These are phyloP conservation scores for Cranoglanis bouderius DNA, from an alignment of 2,113 vertebrate genomes.

Conservation along the genomic window DNA sequence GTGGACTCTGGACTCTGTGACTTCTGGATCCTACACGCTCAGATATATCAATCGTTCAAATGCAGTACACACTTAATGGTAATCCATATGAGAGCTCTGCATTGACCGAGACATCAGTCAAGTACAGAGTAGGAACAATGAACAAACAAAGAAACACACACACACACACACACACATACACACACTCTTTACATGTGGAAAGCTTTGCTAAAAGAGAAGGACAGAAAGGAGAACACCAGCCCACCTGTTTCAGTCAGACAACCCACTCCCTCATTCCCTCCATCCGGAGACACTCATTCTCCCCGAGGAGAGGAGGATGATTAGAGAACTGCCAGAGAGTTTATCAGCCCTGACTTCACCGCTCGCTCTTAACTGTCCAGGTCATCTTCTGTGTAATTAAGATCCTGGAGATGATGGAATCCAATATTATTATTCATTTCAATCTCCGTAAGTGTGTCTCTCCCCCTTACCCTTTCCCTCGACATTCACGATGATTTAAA, in stretches of 20 bases:
- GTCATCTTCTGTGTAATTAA: slow-evolving; percentile 68
- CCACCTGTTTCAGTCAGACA: slow-evolving; percentile 61
- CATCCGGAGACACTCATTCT: slow-evolving; percentile 24
- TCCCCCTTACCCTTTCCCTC: neutral
- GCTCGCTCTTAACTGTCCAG: slow-evolving; percentile 45
- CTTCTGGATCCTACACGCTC: neutral
- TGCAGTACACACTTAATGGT: neutral
- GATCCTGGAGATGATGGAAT: slow-evolving; percentile 57
- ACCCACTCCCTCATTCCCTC: slow-evolving; percentile 23
- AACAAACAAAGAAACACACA: neutral
- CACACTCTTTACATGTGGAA: neutral
- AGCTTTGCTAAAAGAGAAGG: slow-evolving; percentile 31
- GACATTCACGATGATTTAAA: neutral
- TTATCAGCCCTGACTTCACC: slow-evolving; percentile 60
- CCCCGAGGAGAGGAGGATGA: slow-evolving; percentile 52
- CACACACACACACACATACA: neutral
- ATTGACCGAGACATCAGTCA: neutral
- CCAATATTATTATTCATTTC: slow-evolving; percentile 47
- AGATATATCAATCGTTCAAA: neutral
- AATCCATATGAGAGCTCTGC: neutral
- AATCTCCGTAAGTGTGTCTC: neutral
- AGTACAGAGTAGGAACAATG: neutral
- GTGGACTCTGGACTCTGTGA: neutral
- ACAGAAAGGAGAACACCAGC: slow-evolving; percentile 14
- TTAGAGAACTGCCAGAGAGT: slow-evolving; percentile 61